phyloP scores from a whole-genome alignment of 2,797 vertebrate genomes.

The Serranus cabrilla region DNA sequence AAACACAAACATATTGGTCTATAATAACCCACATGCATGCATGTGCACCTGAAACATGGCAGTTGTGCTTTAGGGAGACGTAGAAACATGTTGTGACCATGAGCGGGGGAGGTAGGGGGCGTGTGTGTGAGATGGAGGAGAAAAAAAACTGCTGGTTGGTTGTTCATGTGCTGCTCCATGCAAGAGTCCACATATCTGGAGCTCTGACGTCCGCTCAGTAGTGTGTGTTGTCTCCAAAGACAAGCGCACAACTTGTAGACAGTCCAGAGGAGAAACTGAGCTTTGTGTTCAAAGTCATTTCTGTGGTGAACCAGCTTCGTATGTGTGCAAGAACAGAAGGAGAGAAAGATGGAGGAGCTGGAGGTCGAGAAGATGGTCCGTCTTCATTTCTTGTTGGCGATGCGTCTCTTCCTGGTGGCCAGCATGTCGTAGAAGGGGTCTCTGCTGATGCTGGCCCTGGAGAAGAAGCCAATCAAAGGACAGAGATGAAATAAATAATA shows the following conservation, averaged over 20 bases:
- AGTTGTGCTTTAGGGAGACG: slow-evolving; percentile 70
- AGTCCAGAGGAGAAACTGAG: slow-evolving; percentile 31
- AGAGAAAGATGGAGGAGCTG: slow-evolving; percentile 34
- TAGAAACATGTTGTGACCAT: slow-evolving; percentile 51
- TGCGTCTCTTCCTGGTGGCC: slow-evolving; percentile 93
- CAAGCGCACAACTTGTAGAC: slow-evolving; percentile 27
- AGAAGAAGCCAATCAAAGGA: slow-evolving; percentile 80
- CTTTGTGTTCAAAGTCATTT: slow-evolving; percentile 35
- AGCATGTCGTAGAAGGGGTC: slow-evolving; percentile 98
- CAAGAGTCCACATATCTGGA: slow-evolving; percentile 31
- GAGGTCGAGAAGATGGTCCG: slow-evolving; percentile 47
- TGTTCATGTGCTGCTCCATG: slow-evolving; percentile 35
- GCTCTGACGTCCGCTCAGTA: slow-evolving; percentile 26
- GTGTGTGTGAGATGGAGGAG: slow-evolving; percentile 35
- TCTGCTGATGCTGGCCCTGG: slow-evolving; percentile 93
- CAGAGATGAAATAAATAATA: slow-evolving; percentile 81
- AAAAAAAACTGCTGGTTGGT: slow-evolving; percentile 37
- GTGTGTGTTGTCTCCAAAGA: slow-evolving; percentile 30
- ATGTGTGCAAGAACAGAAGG: slow-evolving; percentile 38
- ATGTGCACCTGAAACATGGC: slow-evolving; percentile 75
- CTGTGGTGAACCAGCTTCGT: slow-evolving; percentile 30
- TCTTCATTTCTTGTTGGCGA: slow-evolving; percentile 95
- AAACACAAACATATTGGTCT: slow-evolving; percentile 56
- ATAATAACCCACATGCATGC: slow-evolving; percentile 70
- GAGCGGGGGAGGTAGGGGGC: slow-evolving; percentile 43